Evolutionary conservation across 2,797 vertebrate genomes (phyloP), one percentile per base, ranked within the genome.

Genomic region (Erithacus rubecula): DNA sequence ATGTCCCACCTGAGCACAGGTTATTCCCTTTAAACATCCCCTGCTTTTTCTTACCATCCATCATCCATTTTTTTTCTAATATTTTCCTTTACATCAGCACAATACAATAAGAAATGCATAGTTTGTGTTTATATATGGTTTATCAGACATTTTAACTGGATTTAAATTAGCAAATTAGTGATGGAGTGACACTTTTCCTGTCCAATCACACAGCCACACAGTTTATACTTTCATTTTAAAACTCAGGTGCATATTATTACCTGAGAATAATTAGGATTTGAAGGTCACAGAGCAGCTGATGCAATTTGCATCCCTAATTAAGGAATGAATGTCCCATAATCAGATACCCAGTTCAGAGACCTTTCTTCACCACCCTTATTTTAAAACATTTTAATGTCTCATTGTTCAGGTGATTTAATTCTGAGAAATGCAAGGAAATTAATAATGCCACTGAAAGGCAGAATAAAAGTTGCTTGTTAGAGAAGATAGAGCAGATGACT

Each of bases 241-340:
- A 80, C 24, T 80, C 68, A 91, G 52, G 56, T 89, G 41, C 10
- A 39, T 30, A 39, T 46, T 41, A 67, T 49, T 43, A 92, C 44
- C 56, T 20, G 51, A 76, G 37, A 91, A 64, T 56, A 70, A 68
- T 64, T 34, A 67, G 64, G 34, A 34, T 79, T 79, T 83, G 75
- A 76, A 92, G 56, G 63, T 74, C 78, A 92, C 36, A 79, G 51
- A 84, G 63, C 20, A 70, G 43, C 36, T 79, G 63, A 72, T 82
- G 14, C 15, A 80, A 56, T 90, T 82, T 77, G 26, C 52, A 79
- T 68, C 75, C 29, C 16, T 11, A 67, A 52, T 47, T 55, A 56
- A 72, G 43, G 55, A 90, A 68, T 37, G 16, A 79, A 23, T 41
- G 52, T 53, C 68, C 70, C 34, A 9, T 39, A 55, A 84, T 67